phyloP scores from a whole-genome alignment of 2,888 invertebrate species.

The Orthosia gothica region DNA sequence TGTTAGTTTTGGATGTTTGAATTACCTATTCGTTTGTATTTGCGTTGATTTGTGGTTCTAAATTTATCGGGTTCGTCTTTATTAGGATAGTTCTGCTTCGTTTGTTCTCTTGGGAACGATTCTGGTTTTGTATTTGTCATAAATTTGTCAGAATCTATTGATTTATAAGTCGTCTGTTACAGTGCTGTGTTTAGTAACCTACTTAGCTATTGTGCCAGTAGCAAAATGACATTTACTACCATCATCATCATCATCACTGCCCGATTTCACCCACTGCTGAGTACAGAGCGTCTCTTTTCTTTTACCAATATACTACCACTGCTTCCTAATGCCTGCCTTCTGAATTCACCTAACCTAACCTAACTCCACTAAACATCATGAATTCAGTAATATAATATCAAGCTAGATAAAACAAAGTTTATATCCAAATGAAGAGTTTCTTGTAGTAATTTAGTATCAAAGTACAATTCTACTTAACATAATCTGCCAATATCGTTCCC shows the following conservation, averaged over 20 bases:
- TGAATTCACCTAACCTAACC: too few relatives aligned
- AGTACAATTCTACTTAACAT: too few relatives aligned
- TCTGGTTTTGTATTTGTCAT: constrained; percentile 12
- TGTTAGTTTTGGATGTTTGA: constrained; percentile 44
- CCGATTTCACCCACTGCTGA: too few relatives aligned
- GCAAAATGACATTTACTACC: too few relatives aligned
- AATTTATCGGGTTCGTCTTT: constrained; percentile 32
- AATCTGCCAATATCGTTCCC: too few relatives aligned
- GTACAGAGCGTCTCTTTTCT: too few relatives aligned
- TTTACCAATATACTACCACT: too few relatives aligned
- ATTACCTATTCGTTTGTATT: constrained; percentile 29
- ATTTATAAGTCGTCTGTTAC: neutral
- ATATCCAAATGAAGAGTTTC: neutral
- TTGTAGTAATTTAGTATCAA: neutral
- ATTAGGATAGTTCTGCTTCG: constrained; percentile 23
- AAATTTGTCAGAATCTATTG: neutral
- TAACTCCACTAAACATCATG: neutral
- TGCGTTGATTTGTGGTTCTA: constrained; percentile 34
- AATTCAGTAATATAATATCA: neutral
- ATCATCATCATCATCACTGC: too few relatives aligned
- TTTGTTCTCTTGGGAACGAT: neutral
- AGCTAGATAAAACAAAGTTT: neutral
- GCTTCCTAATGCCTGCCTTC: neutral
- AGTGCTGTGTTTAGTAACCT: neutral
- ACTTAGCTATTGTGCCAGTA: too few relatives aligned